Percentiles rank a stretch among this genome's conserved stretches.
Evolutionary conservation across 2,113 vertebrate species (phyloP).

Genomic region (Psephotus haematonotus): DNA sequence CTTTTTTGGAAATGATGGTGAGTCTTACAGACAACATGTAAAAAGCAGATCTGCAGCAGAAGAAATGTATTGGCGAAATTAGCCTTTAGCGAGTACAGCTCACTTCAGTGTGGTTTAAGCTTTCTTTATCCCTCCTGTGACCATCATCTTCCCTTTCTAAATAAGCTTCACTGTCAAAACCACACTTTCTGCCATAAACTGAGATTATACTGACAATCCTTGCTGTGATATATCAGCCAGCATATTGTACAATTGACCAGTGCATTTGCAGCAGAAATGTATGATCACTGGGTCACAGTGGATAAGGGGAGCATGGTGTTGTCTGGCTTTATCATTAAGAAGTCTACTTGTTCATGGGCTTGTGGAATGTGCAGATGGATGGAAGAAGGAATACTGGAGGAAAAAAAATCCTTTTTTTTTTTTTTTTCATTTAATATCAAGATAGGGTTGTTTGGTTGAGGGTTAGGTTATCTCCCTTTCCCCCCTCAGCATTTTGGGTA

Average conservation of each 20-base stretch:
- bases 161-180: neutral
- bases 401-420: neutral
- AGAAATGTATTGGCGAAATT: neutral
- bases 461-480: neutral
- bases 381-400: neutral
- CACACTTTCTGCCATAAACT: fast-evolving
- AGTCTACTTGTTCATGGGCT: neutral
- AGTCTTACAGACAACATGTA: neutral
- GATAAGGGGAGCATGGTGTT: fast-evolving
- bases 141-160: neutral
- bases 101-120: neutral
- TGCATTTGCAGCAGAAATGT: neutral
- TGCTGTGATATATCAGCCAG: fast-evolving
- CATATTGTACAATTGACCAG: no score
- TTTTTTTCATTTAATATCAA: neutral
- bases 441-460: neutral
- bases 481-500: neutral
- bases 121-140: neutral
- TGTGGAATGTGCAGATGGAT: neutral
- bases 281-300: fast-evolving
- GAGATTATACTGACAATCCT: neutral
- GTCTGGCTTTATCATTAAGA: neutral
- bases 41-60: neutral
- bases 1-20: neutral
- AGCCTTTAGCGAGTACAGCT: neutral